Evolutionary conservation across 2,888 invertebrate species (phyloP).

Genomic region (Apodemia mormo): DNA sequence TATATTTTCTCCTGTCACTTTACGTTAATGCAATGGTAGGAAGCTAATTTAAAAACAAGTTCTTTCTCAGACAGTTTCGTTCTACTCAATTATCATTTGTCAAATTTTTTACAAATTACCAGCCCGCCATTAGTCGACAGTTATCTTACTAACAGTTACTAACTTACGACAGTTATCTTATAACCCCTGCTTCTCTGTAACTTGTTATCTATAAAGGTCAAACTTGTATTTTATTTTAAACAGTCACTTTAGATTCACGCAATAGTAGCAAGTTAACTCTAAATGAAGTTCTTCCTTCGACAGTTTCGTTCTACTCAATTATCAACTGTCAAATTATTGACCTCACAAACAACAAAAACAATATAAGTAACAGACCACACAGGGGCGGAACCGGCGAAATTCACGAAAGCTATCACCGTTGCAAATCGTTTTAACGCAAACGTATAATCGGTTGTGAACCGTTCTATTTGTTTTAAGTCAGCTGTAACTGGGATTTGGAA

Average conservation of each 20-base stretch:
- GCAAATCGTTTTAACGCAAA: slow-evolving; percentile 78
- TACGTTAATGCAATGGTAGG: too few species aligned
- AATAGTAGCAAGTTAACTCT: too few species aligned
- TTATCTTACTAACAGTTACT: too few species aligned
- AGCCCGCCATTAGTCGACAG: too few species aligned
- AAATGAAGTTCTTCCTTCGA: background rate
- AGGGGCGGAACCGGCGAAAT: slow-evolving; percentile 65
- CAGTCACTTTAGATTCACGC: too few species aligned
- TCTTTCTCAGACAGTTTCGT: slow-evolving; percentile 32
- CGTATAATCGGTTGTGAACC: slow-evolving; percentile 74
- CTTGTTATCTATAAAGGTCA: too few species aligned
- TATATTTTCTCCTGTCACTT: too few species aligned
- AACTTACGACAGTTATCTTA: too few species aligned
- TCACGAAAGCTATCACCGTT: slow-evolving; percentile 73
- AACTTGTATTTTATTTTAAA: too few species aligned
- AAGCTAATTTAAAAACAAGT: too few species aligned
- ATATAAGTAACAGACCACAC: slow-evolving; percentile 67
- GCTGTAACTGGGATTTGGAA: slow-evolving; percentile 74
- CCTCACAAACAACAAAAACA: slow-evolving; percentile 50
- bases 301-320: slow-evolving; percentile 49
- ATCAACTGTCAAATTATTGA: slow-evolving; percentile 58
- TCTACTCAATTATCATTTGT: slow-evolving; percentile 54
- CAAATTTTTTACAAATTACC: slow-evolving; percentile 46
- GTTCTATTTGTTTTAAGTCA: slow-evolving; percentile 81
- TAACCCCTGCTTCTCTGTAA: too few species aligned